These are phyloP conservation scores for mouse (Mus musculus) DNA, from an alignment of 2,113 vertebrate species.

Conservation along the genomic window GRCm39 chr15:28586001-28586500, in stretches of 20 bases:
- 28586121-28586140: not conserved
- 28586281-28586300: conserved; percentile 32
- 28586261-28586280: conserved; percentile 25
- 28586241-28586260: conserved; percentile 51
- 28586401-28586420: conserved; percentile 49
- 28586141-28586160: not conserved
- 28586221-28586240: conserved; percentile 55
- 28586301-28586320: conserved; percentile 55
- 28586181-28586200: not conserved
- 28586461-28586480: too few species aligned
- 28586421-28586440: conserved; percentile 45
- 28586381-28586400: not conserved
- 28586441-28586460: not conserved
- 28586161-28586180: conserved; percentile 35
- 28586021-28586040: too few species aligned
- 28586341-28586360: not conserved
- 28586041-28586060: conserved; percentile 35
- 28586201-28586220: conserved; percentile 50
- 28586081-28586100: not conserved
- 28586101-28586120: conserved; percentile 21
- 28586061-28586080: too few species aligned
- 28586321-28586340: conserved; percentile 50
- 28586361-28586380: conserved; percentile 53
- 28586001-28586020: not conserved
- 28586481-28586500: too few species aligned